phyloP scores from a whole-genome alignment of 2,888 invertebrate genomes.

The Limnephilus auricula region DNA sequence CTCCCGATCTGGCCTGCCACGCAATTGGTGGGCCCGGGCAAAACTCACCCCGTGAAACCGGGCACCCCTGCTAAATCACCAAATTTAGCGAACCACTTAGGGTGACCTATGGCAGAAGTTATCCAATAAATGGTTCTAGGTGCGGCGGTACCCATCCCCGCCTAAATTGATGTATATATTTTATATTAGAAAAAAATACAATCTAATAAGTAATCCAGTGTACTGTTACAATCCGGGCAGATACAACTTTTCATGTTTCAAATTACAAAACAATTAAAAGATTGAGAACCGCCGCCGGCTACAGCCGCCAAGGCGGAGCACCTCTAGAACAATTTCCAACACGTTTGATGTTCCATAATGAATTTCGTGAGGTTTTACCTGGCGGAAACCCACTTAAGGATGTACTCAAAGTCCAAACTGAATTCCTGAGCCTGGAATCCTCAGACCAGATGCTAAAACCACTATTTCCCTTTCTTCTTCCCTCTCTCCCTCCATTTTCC shows the following conservation, averaged over 20 bases:
- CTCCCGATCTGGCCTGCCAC: no score
- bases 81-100: no score
- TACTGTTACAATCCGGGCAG: no score
- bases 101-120: no score
- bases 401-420: constrained; percentile 31
- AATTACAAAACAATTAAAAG: background rate
- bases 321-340: constrained; percentile 6
- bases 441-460: constrained; percentile 13
- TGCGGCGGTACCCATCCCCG: no score
- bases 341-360: constrained; percentile 19
- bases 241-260: background rate
- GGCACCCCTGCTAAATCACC: no score
- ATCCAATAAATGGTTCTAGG: no score
- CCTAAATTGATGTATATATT: no score
- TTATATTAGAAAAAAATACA: no score
- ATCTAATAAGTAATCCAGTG: no score
- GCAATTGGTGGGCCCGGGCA: no score
- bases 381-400: constrained; percentile 30
- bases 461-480: background rate
- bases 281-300: background rate
- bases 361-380: constrained; percentile 32
- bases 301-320: background rate
- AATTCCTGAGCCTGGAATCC: constrained; percentile 34
- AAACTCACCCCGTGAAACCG: no score
- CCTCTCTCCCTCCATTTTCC: background rate